Conservation (phyloP, 2,797 vertebrate genomes). For the Odontamblyopus rebecca region DNA sequence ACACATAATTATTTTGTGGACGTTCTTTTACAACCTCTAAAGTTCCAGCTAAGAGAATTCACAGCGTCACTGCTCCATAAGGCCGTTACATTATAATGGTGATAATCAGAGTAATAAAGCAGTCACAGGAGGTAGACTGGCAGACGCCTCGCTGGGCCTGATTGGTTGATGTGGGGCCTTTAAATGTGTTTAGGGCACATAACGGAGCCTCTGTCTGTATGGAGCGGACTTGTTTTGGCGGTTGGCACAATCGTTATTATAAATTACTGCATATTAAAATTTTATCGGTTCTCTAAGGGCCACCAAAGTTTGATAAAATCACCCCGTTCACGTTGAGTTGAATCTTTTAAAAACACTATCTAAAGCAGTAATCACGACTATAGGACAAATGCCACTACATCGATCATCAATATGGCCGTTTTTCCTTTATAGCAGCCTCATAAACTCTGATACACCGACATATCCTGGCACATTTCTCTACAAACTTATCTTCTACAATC, state of each 20-base stretch:
- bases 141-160: constrained; percentile 34
- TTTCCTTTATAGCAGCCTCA: neutral
- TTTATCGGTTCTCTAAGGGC: neutral
- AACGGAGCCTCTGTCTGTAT: neutral
- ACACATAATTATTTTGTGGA: constrained; percentile 3
- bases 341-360: neutral
- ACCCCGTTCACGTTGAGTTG: neutral
- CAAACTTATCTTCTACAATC: neutral
- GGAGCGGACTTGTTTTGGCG: neutral
- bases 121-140: constrained; percentile 42
- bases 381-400: neutral
- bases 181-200: constrained; percentile 4
- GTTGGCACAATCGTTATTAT: neutral
- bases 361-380: neutral
- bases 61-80: constrained; percentile 15
- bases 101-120: constrained; percentile 46
- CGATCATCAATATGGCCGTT: neutral
- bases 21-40: neutral
- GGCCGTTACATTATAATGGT: constrained; percentile 41
- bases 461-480: neutral
- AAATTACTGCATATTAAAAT: neutral
- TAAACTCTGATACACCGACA: neutral
- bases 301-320: constrained; percentile 6
- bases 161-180: constrained; percentile 1
- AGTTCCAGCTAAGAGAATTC: neutral